Evolutionary conservation across 2,888 invertebrate species (phyloP), one percentile per base, ranked within the genome.

Genomic region (Lissonota sp.): DNA sequence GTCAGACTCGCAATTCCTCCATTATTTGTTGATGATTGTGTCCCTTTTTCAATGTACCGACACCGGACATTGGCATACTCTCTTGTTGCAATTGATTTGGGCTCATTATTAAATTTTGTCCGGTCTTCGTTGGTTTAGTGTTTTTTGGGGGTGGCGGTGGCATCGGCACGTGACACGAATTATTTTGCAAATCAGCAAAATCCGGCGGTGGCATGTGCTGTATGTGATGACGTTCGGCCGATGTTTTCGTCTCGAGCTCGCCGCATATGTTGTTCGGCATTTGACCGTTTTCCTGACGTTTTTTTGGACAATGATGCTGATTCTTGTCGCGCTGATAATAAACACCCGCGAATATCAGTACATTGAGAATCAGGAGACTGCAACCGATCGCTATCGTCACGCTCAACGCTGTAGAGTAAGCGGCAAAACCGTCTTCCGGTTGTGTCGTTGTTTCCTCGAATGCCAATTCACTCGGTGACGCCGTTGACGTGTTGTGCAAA

Each of bases 371-470:
- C 26, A 99, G 94, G 79, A 99, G 93, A 4, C 98, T 98, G 90
- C 98, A 98, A 51, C 99, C 99, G 84, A 99, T 98, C 63, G 98
- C 98, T 86, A 99, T 98, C 14, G 98, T 98, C 0, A 98, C 97
- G 92, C 97, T 97, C 10, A 98, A 93, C 1, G 98, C 98, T 4
- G 98, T 98, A 0, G 97, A 97, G 89, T 98, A 98, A 0, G 97
- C 97, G 0, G 97, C 97, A 87, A 97, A 98, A 0, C 97, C 97
- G 84, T 97, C 97, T 90, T 97, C 97, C n/a, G 95, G 95, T 66
- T 86, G 90, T 46, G 79, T 84, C 60, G 89, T 92, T 55, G 89
- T 90, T 83, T 89, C 92, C 84, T 88, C 93, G 85, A 87, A 91
- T 5, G 90, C 82, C 8, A 90, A 83, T 66, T 91, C 92, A 73